Percentiles rank a stretch among this genome's conserved stretches.
Evolutionary conservation across 2,888 invertebrate species (phyloP).

Genomic region (Melipona bicolor): DNA sequence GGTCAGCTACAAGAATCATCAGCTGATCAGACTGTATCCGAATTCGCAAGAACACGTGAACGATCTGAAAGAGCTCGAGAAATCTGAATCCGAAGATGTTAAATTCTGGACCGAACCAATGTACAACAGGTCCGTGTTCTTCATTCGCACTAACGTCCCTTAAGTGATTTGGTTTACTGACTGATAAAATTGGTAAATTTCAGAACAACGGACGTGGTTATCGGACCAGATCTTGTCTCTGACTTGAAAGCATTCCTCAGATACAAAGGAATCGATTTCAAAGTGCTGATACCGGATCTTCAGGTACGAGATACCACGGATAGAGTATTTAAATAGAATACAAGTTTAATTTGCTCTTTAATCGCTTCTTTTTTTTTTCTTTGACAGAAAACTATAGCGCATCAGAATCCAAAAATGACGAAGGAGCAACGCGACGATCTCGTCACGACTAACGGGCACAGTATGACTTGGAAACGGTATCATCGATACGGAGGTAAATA

Average conservation of each 20-base stretch:
- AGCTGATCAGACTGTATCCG: conserved; percentile 85
- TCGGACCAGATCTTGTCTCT: conserved; percentile 88
- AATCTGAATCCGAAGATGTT: conserved; percentile 85
- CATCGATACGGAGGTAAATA: conserved; percentile 87
- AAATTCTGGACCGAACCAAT: conserved; percentile 87
- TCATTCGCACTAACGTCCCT: no score
- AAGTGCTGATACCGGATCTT: conserved; percentile 89
- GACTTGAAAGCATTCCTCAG: conserved; percentile 87
- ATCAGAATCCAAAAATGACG: conserved; percentile 88
- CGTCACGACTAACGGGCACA: conserved; percentile 86
- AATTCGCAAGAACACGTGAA: conserved; percentile 83
- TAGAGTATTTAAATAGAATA: background rate
- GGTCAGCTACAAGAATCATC: conserved; percentile 86
- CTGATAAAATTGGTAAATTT: conserved; percentile 29
- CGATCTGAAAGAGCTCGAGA: conserved; percentile 83
- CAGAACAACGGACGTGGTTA: conserved; percentile 88
- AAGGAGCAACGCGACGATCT: conserved; percentile 87
- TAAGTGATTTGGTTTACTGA: background rate
- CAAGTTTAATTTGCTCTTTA: background rate
- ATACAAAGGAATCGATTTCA: conserved; percentile 87
- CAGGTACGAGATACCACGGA: conserved; percentile 85
- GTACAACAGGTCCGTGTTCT: conserved; percentile 79
- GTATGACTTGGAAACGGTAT: conserved; percentile 90
- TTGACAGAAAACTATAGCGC: conserved; percentile 87
- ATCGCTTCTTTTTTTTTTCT: no score